phyloP scores from a whole-genome alignment of 2,797 vertebrate species.

The Crypturellus tataupa region DNA sequence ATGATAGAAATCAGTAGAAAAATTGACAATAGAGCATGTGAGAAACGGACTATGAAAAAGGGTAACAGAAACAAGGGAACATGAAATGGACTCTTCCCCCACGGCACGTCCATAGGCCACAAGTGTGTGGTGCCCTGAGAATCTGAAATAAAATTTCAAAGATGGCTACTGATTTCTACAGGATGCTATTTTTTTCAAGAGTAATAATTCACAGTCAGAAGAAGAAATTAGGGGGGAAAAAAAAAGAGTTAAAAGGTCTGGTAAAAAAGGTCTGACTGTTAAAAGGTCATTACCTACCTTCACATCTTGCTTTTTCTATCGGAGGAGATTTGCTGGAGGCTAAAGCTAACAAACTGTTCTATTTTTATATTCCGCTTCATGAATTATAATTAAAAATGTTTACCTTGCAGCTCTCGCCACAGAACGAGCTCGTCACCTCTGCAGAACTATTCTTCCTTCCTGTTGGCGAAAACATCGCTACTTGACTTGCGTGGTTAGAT shows the following conservation, averaged over 20 bases:
- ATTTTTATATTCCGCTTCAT: neutral
- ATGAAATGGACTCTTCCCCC: neutral
- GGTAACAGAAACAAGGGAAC: neutral
- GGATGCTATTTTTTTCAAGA: neutral
- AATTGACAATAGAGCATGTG: neutral
- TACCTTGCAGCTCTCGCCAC: neutral
- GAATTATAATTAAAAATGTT: neutral
- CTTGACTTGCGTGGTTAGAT: neutral
- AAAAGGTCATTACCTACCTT: neutral
- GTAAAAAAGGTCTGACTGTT: neutral
- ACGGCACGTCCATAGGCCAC: neutral
- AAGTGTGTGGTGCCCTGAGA: neutral
- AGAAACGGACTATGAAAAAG: rapidly evolving
- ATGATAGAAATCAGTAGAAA: neutral
- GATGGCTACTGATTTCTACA: neutral
- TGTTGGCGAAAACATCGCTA: neutral
- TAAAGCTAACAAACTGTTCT: neutral
- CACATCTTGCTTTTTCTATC: neutral
- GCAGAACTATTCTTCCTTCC: neutral
- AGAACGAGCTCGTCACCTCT: neutral
- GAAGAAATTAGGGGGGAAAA: neutral
- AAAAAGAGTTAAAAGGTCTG: neutral
- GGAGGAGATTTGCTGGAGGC: neutral
- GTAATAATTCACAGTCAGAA: neutral
- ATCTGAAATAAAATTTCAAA: neutral